phyloP scores from a whole-genome alignment of 2,888 invertebrate genomes.

The Scotopteryx bipunctaria region DNA sequence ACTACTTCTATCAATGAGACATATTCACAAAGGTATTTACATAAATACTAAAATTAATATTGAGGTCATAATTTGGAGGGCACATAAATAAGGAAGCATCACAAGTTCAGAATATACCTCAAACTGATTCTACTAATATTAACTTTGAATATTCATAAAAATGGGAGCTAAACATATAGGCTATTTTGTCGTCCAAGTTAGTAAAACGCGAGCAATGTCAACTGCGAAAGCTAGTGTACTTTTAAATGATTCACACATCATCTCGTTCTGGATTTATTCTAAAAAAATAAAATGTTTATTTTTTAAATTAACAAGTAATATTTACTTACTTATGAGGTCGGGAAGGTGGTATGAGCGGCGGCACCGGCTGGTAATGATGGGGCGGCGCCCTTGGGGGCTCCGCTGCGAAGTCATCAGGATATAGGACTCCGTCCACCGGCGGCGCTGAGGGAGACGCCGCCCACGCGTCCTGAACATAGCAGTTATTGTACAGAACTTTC shows the following conservation, averaged over 20 bases:
- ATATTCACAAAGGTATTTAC: neutral
- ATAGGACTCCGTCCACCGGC: constrained; percentile 80
- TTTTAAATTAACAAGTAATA: neutral
- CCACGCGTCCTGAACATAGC: constrained; percentile 60
- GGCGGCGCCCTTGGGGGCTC: constrained; percentile 78
- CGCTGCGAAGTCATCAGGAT: constrained; percentile 85
- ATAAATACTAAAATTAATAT: neutral
- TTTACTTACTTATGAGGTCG: constrained; percentile 52
- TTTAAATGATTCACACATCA: no score
- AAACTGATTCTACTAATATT: no score
- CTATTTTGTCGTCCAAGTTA: no score
- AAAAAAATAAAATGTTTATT: neutral
- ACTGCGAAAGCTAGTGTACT: no score
- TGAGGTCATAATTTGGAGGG: neutral
- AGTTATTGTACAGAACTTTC: constrained; percentile 9
- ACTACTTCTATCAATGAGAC: no score
- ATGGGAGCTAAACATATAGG: no score
- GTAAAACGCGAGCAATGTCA: no score
- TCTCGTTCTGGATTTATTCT: no score
- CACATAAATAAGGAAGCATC: neutral
- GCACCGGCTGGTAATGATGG: constrained; percentile 65
- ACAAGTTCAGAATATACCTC: no score
- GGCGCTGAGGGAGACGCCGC: constrained; percentile 68
- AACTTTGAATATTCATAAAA: no score
- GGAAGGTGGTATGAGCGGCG: constrained; percentile 73